Evolutionary conservation across 1,140 invertebrate species (phyloP).

Genomic region (Helicoverpa armigera): DNA sequence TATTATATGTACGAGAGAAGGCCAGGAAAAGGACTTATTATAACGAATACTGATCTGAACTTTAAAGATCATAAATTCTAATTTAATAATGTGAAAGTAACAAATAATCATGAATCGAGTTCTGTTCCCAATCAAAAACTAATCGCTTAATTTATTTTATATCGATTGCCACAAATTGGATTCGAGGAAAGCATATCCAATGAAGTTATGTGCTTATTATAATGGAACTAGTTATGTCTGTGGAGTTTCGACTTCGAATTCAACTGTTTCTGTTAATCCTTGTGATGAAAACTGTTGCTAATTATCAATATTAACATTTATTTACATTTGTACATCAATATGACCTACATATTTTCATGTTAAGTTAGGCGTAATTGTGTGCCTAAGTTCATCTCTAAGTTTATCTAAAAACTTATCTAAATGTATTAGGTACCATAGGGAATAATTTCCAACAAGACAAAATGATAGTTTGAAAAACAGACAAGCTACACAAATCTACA

Average conservation of each 20-base stretch:
- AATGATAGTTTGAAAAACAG: too few species aligned
- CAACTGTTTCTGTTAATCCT: too few species aligned
- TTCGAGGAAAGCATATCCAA: not conserved
- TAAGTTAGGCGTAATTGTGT: too few species aligned
- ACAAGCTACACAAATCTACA: not conserved
- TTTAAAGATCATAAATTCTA: not conserved
- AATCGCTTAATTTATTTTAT: conserved; percentile 24
- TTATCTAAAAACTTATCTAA: too few species aligned
- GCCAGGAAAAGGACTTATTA: not conserved
- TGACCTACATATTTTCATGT: not conserved
- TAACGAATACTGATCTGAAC: not conserved
- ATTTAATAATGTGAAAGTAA: conserved; percentile 4
- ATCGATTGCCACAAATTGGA: conserved; percentile 22
- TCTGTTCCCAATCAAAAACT: conserved; percentile 13
- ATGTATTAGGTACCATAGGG: too few species aligned
- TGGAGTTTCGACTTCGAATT: too few species aligned
- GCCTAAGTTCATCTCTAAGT: too few species aligned
- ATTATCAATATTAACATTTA: not conserved
- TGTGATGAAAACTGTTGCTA: too few species aligned
- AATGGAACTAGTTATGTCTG: too few species aligned
- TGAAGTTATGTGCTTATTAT: not conserved
- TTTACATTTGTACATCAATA: not conserved
- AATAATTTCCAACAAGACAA: too few species aligned
- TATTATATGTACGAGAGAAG: too few species aligned
- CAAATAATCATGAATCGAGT: conserved; percentile 6